Evolutionary conservation across 2,888 invertebrate genomes (phyloP).

Genomic region (Glaucopsyche alexis): DNA sequence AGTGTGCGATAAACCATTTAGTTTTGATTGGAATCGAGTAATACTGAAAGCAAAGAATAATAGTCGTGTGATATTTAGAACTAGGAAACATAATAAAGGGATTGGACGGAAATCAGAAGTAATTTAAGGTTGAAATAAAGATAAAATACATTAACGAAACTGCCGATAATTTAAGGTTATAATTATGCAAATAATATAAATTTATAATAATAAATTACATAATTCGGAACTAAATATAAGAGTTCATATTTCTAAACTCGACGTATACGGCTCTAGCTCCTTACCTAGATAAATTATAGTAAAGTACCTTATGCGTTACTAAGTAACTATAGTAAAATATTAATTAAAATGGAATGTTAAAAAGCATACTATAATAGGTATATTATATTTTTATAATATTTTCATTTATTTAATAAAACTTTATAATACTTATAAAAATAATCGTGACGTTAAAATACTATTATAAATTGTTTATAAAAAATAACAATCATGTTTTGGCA

Average conservation of each 20-base stretch:
- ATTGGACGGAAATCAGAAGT: background rate
- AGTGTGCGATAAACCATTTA: background rate
- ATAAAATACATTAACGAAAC: slow-evolving; percentile 6
- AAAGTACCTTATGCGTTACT: background rate
- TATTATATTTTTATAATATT: slow-evolving; percentile 28
- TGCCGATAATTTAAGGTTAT: slow-evolving; percentile 5
- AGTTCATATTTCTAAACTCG: background rate
- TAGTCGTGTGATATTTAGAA: background rate
- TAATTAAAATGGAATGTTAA: slow-evolving; percentile 31
- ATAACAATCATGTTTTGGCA: slow-evolving; percentile 32
- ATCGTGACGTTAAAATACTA: slow-evolving; percentile 29
- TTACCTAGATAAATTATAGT: background rate
- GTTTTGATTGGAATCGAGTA: background rate
- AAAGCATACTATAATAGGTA: slow-evolving; percentile 18
- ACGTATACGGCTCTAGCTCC: slow-evolving; percentile 7
- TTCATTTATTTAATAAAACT: slow-evolving; percentile 16
- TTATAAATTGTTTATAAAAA: slow-evolving; percentile 29
- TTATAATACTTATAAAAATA: slow-evolving; percentile 32
- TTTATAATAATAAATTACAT: slow-evolving; percentile 1
- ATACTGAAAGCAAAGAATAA: background rate
- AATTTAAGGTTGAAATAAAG: background rate
- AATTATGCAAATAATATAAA: background rate
- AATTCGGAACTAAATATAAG: background rate
- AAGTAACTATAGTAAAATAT: background rate
- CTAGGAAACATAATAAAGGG: background rate